Conservation (phyloP, 2,113 vertebrate species). For the Nothoprocta pentlandii region DNA sequence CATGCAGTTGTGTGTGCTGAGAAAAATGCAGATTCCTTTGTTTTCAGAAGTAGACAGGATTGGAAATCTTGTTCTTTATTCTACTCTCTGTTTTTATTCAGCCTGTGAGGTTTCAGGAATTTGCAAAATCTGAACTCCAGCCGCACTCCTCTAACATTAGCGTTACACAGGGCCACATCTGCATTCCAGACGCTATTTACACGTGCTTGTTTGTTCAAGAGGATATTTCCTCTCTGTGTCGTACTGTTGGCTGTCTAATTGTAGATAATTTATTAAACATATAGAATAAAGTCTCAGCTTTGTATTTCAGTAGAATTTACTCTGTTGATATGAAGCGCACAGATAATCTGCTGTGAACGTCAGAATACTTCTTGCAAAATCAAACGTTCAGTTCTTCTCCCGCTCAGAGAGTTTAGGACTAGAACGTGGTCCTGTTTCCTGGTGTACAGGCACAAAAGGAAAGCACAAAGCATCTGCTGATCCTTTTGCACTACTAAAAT, state of each 20-base stretch:
- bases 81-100: conserved; percentile 24
- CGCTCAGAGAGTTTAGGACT: background rate
- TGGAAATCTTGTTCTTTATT: background rate
- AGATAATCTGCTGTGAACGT: background rate
- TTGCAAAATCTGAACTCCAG: conserved; percentile 41
- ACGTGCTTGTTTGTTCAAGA: background rate
- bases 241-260: conserved; percentile 7
- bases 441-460: background rate
- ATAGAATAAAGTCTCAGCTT: background rate
- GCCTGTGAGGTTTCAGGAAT: conserved; percentile 42
- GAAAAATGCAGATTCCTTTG: background rate
- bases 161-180: conserved; percentile 62
- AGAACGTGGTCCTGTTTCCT: background rate
- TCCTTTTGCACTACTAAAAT: background rate
- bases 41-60: background rate
- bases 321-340: background rate
- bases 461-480: background rate
- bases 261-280: conserved; percentile 15
- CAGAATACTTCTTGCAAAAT: background rate
- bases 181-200: conserved; percentile 60
- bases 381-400: background rate
- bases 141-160: conserved; percentile 15
- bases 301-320: background rate
- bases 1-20: background rate
- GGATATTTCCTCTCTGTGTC: conserved; percentile 13